Conservation (phyloP, 2,113 vertebrate species). For the Pelvicachromis taeniatus region DNA sequence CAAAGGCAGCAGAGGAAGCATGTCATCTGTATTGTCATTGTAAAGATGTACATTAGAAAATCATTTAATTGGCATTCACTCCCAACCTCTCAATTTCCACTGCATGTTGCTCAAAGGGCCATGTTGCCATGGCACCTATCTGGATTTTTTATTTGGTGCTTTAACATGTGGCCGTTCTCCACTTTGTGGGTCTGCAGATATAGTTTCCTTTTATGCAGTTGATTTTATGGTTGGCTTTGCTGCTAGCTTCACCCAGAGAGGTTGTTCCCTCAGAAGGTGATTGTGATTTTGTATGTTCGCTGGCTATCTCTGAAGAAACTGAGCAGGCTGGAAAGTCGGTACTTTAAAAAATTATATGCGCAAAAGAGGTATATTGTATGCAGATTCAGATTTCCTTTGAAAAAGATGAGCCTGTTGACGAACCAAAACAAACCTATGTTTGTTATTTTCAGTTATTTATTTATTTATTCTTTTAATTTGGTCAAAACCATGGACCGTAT, state of each 20-base stretch:
- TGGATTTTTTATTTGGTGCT: slow-evolving; percentile 46
- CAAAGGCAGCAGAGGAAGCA: not conserved
- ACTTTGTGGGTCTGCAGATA: slow-evolving; percentile 55
- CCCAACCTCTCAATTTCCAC: slow-evolving; percentile 6
- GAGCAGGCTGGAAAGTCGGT: not conserved
- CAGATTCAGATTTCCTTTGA: not conserved
- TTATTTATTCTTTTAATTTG: not conserved
- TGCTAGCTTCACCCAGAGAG: slow-evolving; percentile 16
- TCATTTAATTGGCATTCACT: slow-evolving; percentile 52
- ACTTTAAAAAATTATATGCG: not conserved
- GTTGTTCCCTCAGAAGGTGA: not conserved
- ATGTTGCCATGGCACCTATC: slow-evolving; percentile 60
- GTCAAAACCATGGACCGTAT: not conserved
- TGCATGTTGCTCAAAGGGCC: slow-evolving; percentile 7
- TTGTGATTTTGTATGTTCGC: not conserved
- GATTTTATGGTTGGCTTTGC: slow-evolving; percentile 53
- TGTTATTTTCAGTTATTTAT: not conserved
- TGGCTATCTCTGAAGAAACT: not conserved
- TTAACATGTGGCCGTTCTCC: slow-evolving; percentile 14
- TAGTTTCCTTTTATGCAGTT: slow-evolving; percentile 38
- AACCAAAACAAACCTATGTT: not conserved
- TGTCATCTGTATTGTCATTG: not conserved
- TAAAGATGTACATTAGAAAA: slow-evolving; percentile 11
- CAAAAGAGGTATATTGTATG: not conserved
- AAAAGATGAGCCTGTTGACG: not conserved